Conservation (phyloP, 2,797 vertebrate genomes). For the Coendou prehensilis region DNA sequence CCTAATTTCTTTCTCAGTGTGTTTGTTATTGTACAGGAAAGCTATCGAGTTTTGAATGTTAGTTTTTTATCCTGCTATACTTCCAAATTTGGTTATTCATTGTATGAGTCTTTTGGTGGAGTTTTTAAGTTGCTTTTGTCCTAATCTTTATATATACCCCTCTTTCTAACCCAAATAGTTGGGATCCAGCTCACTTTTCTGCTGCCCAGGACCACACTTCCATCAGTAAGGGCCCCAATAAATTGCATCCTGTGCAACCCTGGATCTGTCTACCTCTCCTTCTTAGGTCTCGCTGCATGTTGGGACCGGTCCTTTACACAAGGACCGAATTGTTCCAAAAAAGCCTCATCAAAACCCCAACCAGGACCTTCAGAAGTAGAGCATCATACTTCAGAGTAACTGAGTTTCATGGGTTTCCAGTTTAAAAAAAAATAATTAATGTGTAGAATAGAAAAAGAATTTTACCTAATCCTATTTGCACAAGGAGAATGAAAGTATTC, state of each 20-base stretch:
- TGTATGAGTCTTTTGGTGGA: neutral
- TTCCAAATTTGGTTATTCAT: neutral
- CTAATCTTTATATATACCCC: neutral
- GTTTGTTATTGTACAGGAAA: neutral
- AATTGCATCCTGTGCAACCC: neutral
- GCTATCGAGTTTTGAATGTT: neutral
- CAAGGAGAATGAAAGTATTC: neutral
- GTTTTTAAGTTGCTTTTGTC: neutral
- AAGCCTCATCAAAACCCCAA: neutral
- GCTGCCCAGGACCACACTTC: neutral
- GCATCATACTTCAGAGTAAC: neutral
- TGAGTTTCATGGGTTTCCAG: slow-evolving; percentile 2
- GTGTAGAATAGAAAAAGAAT: neutral
- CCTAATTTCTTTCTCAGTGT: neutral
- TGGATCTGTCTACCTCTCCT: neutral
- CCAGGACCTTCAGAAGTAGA: neutral
- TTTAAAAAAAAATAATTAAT: neutral
- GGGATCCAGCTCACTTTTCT: neutral
- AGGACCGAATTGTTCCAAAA: neutral
- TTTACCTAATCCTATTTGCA: slow-evolving; percentile 16
- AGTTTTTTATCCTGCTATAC: neutral
- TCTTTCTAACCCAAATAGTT: neutral
- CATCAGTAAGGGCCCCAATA: neutral
- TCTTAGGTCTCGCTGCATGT: neutral
- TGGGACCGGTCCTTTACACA: neutral